Percentiles rank a stretch among this genome's conserved stretches.
Conservation (phyloP, 1,140 invertebrate species). For the Batillaria attramentaria region DNA sequence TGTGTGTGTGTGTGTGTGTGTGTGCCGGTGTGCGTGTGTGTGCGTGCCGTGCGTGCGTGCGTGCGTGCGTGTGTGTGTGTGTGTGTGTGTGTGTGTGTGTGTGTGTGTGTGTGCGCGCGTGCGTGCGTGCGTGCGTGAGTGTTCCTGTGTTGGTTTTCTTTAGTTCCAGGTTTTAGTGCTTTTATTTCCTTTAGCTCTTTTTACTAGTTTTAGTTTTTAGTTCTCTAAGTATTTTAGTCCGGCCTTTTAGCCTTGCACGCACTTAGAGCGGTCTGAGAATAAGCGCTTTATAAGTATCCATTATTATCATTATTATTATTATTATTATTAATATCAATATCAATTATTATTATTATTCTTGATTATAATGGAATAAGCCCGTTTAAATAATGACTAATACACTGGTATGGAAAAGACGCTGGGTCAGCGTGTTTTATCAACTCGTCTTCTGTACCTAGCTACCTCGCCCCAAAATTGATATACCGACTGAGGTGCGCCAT, state of each 20-base stretch:
- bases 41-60: neutral
- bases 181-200: neutral
- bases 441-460: no score
- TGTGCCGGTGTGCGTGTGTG: neutral
- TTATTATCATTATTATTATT: neutral
- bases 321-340: neutral
- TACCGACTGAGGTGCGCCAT: no score
- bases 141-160: neutral
- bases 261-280: neutral
- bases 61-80: neutral
- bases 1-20: neutral
- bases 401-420: no score
- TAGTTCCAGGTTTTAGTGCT: neutral
- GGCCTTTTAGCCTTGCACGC: neutral
- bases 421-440: no score
- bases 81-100: neutral
- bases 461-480: no score
- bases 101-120: conserved; percentile 6
- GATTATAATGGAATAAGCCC: no score
- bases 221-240: neutral
- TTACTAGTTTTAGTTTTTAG: neutral
- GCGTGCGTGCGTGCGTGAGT: neutral
- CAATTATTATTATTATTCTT: neutral
- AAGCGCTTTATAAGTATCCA: neutral
- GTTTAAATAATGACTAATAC: no score